Evolutionary conservation across 2,888 invertebrate genomes (phyloP), one percentile per base, ranked within the genome.

Genomic region (Cataglyphis cursor): DNA sequence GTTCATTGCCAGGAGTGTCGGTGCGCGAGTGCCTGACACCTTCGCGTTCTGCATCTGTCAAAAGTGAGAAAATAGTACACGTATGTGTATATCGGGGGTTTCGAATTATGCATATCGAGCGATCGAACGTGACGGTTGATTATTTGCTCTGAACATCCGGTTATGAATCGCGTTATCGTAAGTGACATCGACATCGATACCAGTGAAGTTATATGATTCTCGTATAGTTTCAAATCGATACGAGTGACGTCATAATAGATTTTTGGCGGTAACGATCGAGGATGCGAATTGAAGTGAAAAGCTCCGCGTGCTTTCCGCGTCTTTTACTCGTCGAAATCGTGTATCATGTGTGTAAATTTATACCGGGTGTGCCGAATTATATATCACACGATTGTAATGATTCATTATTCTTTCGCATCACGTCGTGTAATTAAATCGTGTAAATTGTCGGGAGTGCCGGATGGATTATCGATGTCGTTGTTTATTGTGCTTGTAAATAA

Each of bases 361-460:
- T 44, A 44, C 24, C 38, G 65, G 38, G 15, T 51, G n/a, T 54
- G 10, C 15, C 21, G 21, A 70, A 51, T 70, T 35, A 70, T 21
- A 2, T 10, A 35, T 35, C 51, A 15, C 51, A 24, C 54, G 70
- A 70, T 35, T 21, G 15, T 31, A 21, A 70, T 15, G 15, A 38
- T 21, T 72, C 54, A 51, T 70, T 70, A 18, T 51, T 8, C n/a
- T n/a, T 21, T 21, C 4, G 31, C 35, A n/a, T 12, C 12, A 48
- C 35, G 4, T 31, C 31, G 51, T 70, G 31, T 35, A n/a, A 15
- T 28, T 28, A 28, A 28, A 28, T 51, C 48, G 48, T 48, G 6
- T 48, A 18, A 72, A 54, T 54, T 18, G 70, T 35, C 70, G 35
- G 21, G 35, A 51, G 51, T 66, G 18, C 41, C 54, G 35, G 21